Conservation (phyloP, 2,888 invertebrate species). For the Pseudococcus longispinus region DNA sequence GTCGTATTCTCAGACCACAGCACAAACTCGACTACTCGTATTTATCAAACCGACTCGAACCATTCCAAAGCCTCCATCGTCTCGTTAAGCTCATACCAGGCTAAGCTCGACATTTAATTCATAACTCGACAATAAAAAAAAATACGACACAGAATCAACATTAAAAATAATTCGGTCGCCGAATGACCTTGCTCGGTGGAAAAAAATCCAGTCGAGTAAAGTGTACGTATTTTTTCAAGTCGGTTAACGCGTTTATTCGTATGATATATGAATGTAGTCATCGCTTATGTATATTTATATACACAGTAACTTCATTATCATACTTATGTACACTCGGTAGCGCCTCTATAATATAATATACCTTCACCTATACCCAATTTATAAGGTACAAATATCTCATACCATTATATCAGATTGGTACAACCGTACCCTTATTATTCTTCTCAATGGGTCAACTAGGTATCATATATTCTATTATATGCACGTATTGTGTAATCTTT, state of each 20-base stretch:
- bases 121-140: background rate
- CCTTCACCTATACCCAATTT: background rate
- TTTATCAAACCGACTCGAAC: background rate
- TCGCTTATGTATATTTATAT: background rate
- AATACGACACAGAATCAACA: background rate
- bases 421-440: background rate
- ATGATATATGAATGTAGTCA: slow-evolving; percentile 16
- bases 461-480: background rate
- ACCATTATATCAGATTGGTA: background rate
- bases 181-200: background rate
- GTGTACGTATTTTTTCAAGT: background rate
- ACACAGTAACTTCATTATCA: background rate
- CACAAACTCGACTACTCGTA: too few species aligned
- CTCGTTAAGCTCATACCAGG: background rate
- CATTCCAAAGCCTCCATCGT: background rate
- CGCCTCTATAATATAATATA: background rate
- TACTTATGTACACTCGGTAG: background rate
- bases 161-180: slow-evolving; percentile 3
- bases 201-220: background rate
- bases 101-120: background rate
- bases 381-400: background rate
- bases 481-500: background rate
- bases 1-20: background rate
- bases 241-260: background rate
- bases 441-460: background rate